Evolutionary conservation across 1,140 invertebrate species (phyloP).

Genomic region (Scaptomyza hsui): DNA sequence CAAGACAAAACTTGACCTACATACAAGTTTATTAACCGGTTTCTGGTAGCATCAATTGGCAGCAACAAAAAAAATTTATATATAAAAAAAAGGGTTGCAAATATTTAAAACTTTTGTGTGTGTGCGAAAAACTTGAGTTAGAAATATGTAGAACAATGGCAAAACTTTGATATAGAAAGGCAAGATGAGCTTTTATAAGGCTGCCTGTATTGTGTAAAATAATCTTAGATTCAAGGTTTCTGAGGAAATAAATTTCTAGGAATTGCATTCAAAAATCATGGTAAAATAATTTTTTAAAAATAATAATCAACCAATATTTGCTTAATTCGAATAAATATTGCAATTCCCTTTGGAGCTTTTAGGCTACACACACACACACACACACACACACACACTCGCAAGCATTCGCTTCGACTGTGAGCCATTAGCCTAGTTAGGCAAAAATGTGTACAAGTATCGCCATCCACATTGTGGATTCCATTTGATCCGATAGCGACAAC

Average conservation of each 20-base stretch:
- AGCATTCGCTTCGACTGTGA: constrained; percentile 29
- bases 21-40: constrained; percentile 68
- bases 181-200: background rate
- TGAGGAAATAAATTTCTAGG: too few relatives aligned
- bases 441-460: constrained; percentile 2
- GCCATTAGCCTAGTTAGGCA: constrained; percentile 43
- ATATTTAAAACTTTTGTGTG: constrained; percentile 29
- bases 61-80: background rate
- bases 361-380: background rate
- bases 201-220: too few relatives aligned
- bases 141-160: background rate
- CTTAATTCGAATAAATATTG: too few relatives aligned
- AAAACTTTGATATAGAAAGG: background rate
- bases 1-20: constrained; percentile 76
- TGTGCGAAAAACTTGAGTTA: constrained; percentile 2
- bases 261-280: too few relatives aligned
- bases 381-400: background rate
- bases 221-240: too few relatives aligned
- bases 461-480: constrained; percentile 2
- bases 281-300: too few relatives aligned
- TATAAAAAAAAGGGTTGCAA: constrained; percentile 34
- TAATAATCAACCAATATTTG: too few relatives aligned
- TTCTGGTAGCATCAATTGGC: constrained; percentile 24
- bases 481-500: constrained; percentile 8
- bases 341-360: too few relatives aligned